Conservation (phyloP, 2,797 vertebrate genomes). For the Antrozous pallidus region DNA sequence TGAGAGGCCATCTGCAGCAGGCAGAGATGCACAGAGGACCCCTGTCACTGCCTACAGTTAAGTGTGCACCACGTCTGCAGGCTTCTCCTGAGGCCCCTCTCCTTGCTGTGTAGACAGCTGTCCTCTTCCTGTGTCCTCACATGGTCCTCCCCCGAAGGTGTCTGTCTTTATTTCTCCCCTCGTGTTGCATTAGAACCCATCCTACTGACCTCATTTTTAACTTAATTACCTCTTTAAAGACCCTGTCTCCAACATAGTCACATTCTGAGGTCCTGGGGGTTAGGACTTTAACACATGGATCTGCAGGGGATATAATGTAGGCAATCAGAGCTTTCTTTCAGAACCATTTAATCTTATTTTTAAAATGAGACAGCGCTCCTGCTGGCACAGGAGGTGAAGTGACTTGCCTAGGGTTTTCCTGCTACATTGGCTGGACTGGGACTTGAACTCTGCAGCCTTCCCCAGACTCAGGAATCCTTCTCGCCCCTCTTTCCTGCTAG, state of each 20-base stretch:
- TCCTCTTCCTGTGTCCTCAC: neutral
- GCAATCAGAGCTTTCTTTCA: neutral
- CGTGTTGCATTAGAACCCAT: neutral
- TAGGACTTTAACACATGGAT: neutral
- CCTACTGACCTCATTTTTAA: neutral
- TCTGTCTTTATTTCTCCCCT: neutral
- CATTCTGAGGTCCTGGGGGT: neutral
- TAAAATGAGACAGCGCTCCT: neutral
- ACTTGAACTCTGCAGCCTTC: neutral
- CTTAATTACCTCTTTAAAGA: neutral
- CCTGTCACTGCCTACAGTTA: neutral
- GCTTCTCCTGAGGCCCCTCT: neutral
- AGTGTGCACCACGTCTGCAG: neutral
- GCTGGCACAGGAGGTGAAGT: neutral
- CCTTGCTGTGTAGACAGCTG: neutral
- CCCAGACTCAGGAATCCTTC: neutral
- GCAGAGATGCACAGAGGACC: neutral
- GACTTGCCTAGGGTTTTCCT: neutral
- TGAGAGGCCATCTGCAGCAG: neutral
- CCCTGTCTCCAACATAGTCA: neutral
- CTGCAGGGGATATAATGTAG: neutral
- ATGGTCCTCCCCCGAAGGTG: accelerated
- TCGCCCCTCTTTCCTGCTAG: neutral
- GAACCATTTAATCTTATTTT: neutral
- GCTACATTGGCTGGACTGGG: neutral